Conservation (phyloP, 2,888 invertebrate genomes). For the Drosophila longiperda region DNA sequence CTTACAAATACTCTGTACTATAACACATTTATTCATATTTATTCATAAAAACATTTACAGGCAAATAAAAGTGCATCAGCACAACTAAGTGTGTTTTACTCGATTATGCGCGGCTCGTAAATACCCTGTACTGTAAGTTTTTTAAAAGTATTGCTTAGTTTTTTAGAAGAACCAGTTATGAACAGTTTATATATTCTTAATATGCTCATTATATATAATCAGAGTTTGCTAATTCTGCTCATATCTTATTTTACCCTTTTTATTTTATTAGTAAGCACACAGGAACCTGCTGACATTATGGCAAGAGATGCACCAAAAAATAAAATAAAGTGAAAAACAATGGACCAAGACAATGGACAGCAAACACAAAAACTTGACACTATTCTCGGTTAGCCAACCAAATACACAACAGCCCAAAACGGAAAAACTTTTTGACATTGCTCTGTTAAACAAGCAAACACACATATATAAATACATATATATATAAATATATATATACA, state of each 20-base stretch:
- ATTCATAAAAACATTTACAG: background rate
- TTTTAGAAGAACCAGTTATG: background rate
- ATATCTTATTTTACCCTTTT: background rate
- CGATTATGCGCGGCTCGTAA: background rate
- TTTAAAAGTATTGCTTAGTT: background rate
- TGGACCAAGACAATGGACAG: constrained; percentile 37
- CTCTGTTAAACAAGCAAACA: constrained; percentile 26
- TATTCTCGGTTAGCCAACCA: constrained; percentile 44
- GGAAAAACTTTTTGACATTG: constrained; percentile 64
- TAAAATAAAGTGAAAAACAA: constrained; percentile 41
- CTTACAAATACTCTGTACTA: constrained; percentile 6
- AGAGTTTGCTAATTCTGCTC: background rate
- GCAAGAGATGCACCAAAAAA: constrained; percentile 4
- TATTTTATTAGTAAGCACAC: background rate
- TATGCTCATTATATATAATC: background rate
- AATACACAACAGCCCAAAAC: constrained; percentile 46
- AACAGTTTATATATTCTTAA: background rate
- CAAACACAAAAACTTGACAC: constrained; percentile 67
- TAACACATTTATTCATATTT: background rate
- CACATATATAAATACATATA: background rate
- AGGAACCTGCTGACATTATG: background rate
- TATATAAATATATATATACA: constrained; percentile 17
- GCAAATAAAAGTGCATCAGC: background rate
- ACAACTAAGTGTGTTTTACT: background rate
- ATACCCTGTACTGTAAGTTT: background rate